Evolutionary conservation across 1,140 invertebrate genomes (phyloP).

Genomic region (Dufourea novaeangliae): DNA sequence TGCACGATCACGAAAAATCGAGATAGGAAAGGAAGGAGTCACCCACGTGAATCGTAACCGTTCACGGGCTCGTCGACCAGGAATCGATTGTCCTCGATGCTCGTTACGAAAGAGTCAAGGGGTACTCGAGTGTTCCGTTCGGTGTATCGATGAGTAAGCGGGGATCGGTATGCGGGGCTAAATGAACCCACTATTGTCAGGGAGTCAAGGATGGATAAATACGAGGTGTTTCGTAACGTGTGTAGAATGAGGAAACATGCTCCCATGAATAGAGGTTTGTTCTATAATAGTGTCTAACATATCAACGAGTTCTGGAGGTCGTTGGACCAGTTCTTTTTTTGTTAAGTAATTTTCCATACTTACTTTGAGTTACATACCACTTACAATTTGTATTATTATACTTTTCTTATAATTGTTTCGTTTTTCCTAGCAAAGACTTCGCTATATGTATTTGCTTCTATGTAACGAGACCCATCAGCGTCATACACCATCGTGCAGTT

Average conservation of each 20-base stretch:
- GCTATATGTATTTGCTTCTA: too few relatives aligned
- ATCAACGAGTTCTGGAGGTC: too few relatives aligned
- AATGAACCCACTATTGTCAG: neutral
- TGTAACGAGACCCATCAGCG: too few relatives aligned
- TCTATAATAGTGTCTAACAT: too few relatives aligned
- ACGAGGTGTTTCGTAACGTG: neutral
- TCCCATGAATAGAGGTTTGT: too few relatives aligned
- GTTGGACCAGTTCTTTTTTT: too few relatives aligned
- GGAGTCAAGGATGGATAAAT: neutral
- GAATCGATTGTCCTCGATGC: slow-evolving; percentile 1
- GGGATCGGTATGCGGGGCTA: neutral
- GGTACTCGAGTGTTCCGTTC: neutral
- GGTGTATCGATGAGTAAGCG: slow-evolving; percentile 6
- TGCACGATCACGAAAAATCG: neutral
- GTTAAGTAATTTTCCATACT: too few relatives aligned
- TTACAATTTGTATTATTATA: too few relatives aligned
- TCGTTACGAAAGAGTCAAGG: neutral
- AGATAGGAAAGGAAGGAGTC: neutral
- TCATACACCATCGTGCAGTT: neutral
- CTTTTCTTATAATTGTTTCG: too few relatives aligned
- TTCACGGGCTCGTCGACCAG: neutral
- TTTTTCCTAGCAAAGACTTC: too few relatives aligned
- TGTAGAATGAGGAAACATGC: too few relatives aligned
- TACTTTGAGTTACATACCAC: too few relatives aligned
- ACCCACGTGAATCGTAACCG: neutral